Evolutionary conservation across 2,888 invertebrate genomes (phyloP), one percentile per base, ranked within the genome.

Genomic region (Agrenia bidenticulata): DNA sequence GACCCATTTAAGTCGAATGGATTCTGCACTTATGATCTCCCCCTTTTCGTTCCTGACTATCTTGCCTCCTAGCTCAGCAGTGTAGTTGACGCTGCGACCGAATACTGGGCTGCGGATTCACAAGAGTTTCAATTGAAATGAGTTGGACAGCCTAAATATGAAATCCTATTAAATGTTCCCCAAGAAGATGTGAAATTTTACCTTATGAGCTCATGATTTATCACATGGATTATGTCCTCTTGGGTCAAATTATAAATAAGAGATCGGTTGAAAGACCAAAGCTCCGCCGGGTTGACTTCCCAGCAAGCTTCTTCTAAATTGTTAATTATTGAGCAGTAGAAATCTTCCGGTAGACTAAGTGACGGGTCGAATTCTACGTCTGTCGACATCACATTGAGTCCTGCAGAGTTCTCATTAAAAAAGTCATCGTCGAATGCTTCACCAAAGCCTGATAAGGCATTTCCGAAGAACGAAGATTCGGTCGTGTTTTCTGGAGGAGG

Each of bases 51-150:
- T 86, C 72, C 78, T 81, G 66, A 80, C 63, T 55, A 70, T 80
- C 27, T 86, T 77, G 17, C 84, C 87, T 49, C 89, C 88, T 66
- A 90, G 79, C 63, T 87, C 79, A 63, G 84, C 83, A 11, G 81
- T 81, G 76, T 85, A 88, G 77, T 88, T 84, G 73, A 85, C 80
- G 9, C 85, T 82, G 77, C 88, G 87, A 1, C 89, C 88, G 37
- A 86, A 83, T 5, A 84, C 81, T 1, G 86, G 85, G 78, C 88
- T 89, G n/a, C n/a, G n/a, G n/a, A n/a, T n/a, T n/a, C n/a, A n/a
- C n/a, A n/a, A n/a, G n/a, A n/a, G n/a, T n/a, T n/a, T n/a, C n/a
- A n/a, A n/a, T n/a, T n/a, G 64, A 66, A 17, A 37, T 54, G n/a
- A n/a, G n/a, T n/a, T n/a, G n/a, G n/a, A 13, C 32, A 54, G 54